Conservation (phyloP, 2,888 invertebrate genomes). For the Nasonia oneida region DNA sequence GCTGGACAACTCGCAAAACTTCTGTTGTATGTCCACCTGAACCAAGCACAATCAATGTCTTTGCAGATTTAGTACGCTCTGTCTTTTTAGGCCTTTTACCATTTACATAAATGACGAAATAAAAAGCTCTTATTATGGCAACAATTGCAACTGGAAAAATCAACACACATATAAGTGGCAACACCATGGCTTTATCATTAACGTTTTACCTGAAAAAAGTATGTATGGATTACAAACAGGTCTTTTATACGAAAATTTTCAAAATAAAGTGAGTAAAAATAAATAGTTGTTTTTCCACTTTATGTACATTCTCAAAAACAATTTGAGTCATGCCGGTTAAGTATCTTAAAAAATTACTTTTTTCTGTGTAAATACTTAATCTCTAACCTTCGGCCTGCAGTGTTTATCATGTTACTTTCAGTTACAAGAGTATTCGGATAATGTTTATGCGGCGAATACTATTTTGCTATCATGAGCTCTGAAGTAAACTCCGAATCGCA, state of each 20-base stretch:
- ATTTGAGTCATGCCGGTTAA: not conserved
- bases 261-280: not conserved
- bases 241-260: not conserved
- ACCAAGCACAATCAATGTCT: conserved; percentile 85
- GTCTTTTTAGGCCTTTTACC: conserved; percentile 57
- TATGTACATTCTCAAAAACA: not conserved
- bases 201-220: conserved; percentile 46
- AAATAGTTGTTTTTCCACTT: not conserved
- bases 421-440: not conserved
- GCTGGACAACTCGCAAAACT: conserved; percentile 87
- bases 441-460: not conserved
- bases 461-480: not conserved
- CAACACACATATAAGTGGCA: conserved; percentile 58
- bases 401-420: not conserved
- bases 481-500: conserved; percentile 13
- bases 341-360: too few relatives aligned
- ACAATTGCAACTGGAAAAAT: conserved; percentile 57
- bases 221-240: not conserved
- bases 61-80: conserved; percentile 59
- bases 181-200: conserved; percentile 53
- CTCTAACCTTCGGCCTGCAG: not conserved
- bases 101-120: conserved; percentile 65
- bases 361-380: not conserved
- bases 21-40: conserved; percentile 98
- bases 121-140: conserved; percentile 65